Conservation (phyloP, 2,113 vertebrate species). For the Nymphicus hollandicus region DNA sequence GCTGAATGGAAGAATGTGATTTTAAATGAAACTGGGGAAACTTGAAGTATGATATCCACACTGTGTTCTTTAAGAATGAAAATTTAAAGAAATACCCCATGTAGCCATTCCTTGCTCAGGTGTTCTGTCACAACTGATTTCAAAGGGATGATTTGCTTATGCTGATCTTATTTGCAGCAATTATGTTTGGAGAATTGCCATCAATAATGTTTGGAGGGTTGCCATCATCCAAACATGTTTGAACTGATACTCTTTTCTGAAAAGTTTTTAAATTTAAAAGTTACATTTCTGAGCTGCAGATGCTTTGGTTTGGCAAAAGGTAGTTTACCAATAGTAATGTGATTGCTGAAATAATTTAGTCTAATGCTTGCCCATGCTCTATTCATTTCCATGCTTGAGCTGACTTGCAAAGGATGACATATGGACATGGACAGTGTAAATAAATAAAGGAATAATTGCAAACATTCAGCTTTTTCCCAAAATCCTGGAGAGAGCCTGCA, state of each 20-base stretch:
- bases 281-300: not conserved
- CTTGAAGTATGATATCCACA: not conserved
- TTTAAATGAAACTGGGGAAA: not conserved
- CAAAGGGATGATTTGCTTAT: not conserved
- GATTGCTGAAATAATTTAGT: slow-evolving; percentile 10
- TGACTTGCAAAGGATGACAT: slow-evolving; percentile 28
- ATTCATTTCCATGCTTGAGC: not conserved
- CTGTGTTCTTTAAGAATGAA: not conserved
- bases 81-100: not conserved
- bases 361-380: not conserved
- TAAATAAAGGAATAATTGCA: not conserved
- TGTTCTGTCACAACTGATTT: not conserved
- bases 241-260: not conserved
- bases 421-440: not conserved
- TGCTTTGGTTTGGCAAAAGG: slow-evolving; percentile 19
- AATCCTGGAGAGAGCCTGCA: not conserved
- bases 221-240: not conserved
- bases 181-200: not conserved
- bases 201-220: not conserved
- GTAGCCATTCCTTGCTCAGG: not conserved
- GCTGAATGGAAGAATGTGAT: not conserved
- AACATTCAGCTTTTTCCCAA: not conserved
- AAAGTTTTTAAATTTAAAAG: not conserved
- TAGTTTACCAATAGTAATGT: not conserved
- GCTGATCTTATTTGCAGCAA: not conserved